Evolutionary conservation across 2,797 vertebrate species (phyloP).

Genomic region (Anisognathus igniventris): DNA sequence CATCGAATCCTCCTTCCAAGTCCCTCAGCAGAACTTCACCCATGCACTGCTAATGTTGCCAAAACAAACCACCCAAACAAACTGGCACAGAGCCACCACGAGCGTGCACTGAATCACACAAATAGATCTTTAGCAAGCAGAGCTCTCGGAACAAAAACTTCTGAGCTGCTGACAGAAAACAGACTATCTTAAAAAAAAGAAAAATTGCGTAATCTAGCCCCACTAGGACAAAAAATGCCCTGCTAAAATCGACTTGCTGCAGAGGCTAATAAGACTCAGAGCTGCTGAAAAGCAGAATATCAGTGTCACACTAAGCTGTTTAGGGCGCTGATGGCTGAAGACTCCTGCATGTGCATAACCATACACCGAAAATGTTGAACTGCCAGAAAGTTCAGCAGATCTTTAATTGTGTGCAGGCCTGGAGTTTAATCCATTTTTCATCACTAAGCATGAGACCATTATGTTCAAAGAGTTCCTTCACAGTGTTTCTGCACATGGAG

Average conservation of each 20-base stretch:
- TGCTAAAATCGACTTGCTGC: neutral
- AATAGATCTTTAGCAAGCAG: neutral
- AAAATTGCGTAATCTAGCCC: neutral
- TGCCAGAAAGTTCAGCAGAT: neutral
- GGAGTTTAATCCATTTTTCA: neutral
- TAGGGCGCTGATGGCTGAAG: neutral
- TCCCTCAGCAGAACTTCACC: neutral
- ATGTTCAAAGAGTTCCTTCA: neutral
- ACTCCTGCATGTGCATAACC: neutral
- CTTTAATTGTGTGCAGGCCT: neutral
- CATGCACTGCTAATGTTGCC: neutral
- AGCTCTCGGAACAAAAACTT: neutral
- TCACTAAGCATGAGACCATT: neutral
- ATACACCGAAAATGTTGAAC: neutral
- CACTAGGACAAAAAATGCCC: neutral
- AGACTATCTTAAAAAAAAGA: neutral
- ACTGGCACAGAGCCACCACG: neutral
- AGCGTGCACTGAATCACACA: neutral
- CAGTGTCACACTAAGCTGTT: neutral
- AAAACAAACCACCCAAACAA: constrained; percentile 47
- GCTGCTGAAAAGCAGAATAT: neutral
- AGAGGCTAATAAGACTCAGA: neutral
- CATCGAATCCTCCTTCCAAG: neutral
- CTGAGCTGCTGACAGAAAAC: neutral
- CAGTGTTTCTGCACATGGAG: neutral